A percentile compares a stretch with the other conserved stretches of the same genome.
phyloP scores from a whole-genome alignment of 1,140 invertebrate genomes.

The Saccostrea echinata region DNA sequence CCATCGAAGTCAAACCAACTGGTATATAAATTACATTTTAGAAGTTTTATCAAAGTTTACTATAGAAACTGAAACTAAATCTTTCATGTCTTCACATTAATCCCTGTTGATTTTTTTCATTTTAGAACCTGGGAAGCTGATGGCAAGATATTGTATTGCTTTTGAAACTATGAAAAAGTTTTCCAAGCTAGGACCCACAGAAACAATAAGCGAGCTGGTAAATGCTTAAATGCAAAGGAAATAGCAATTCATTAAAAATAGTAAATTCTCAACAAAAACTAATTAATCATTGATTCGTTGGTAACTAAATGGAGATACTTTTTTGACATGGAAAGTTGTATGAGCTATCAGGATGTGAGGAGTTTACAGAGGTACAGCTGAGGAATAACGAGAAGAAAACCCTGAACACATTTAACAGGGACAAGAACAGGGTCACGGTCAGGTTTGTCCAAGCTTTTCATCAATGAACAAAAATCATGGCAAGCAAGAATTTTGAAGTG shows the following conservation, averaged over 20 bases:
- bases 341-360: slow-evolving; percentile 82
- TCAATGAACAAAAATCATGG: too few species aligned
- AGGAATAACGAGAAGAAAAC: slow-evolving; percentile 83
- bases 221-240: neutral
- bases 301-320: neutral
- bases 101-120: neutral
- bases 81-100: neutral
- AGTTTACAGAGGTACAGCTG: slow-evolving; percentile 84
- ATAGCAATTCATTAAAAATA: too few species aligned
- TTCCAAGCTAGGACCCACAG: slow-evolving; percentile 69
- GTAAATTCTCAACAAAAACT: neutral
- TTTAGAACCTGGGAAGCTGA: slow-evolving; percentile 82
- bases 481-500: too few species aligned
- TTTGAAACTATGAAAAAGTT: slow-evolving; percentile 84
- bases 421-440: slow-evolving; percentile 81
- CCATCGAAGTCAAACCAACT: slow-evolving; percentile 82
- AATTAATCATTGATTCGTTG: neutral
- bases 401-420: slow-evolving; percentile 84
- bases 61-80: neutral
- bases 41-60: neutral
- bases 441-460: slow-evolving; percentile 70
- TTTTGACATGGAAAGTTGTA: slow-evolving; percentile 61
- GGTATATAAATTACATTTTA: slow-evolving; percentile 63
- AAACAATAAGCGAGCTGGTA: slow-evolving; percentile 76
- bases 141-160: slow-evolving; percentile 85